phyloP scores from a whole-genome alignment of 2,113 vertebrate genomes.

The Bubo blakistoni region DNA sequence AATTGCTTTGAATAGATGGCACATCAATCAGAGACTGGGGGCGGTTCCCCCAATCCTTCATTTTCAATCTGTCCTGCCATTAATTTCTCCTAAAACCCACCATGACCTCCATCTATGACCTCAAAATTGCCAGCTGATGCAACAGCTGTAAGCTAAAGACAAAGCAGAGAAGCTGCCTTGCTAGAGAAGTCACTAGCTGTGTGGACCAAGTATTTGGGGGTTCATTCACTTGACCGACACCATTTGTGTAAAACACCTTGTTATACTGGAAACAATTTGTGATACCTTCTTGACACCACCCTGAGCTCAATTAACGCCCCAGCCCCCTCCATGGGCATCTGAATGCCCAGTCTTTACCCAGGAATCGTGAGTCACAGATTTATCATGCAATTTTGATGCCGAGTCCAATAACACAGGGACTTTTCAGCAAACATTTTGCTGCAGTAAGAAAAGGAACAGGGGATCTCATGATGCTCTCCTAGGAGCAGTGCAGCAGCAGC shows the following conservation, averaged over 20 bases:
- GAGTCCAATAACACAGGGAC: fast-evolving
- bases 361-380: neutral
- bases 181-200: neutral
- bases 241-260: neutral
- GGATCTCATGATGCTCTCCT: neutral
- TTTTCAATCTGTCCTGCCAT: neutral
- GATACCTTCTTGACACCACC: neutral
- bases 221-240: neutral
- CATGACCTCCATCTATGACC: neutral
- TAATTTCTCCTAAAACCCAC: neutral
- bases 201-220: neutral
- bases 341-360: neutral
- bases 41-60: neutral
- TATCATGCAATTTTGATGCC: neutral
- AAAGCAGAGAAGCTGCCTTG: neutral
- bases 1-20: neutral
- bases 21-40: neutral
- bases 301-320: neutral
- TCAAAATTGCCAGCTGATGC: neutral
- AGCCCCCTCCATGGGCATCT: fast-evolving
- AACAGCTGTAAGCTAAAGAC: neutral
- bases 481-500: neutral
- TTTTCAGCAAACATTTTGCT: neutral
- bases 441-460: neutral
- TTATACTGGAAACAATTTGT: neutral